A percentile compares a stretch with the other conserved stretches of the same genome.
These are phyloP conservation scores for Trematomus loennbergii DNA, from an alignment of 2,113 vertebrate species.

Conservation along the genomic window DNA sequence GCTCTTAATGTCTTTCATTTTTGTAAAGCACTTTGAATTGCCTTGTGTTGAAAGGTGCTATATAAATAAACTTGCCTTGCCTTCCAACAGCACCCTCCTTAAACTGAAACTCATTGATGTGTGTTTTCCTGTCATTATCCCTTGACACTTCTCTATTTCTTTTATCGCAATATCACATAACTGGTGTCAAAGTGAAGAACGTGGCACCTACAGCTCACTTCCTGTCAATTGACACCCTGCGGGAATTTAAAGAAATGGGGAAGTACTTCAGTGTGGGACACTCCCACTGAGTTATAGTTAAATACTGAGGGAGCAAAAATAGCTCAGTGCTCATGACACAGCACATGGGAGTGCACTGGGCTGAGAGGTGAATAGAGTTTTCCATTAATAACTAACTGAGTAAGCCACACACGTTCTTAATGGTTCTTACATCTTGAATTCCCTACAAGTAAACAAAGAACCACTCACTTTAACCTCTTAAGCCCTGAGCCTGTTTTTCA, in stretches of 20 bases:
- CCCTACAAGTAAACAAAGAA: not conserved
- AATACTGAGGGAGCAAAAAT: constrained; percentile 33
- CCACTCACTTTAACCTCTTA: no score
- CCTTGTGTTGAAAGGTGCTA: no score
- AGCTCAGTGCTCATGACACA: constrained; percentile 27
- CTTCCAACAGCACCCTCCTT: constrained; percentile 39
- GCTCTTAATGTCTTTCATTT: no score
- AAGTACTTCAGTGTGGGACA: constrained; percentile 12
- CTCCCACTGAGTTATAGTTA: constrained; percentile 24
- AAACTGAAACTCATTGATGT: constrained; percentile 32
- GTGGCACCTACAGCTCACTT: constrained; percentile 1
- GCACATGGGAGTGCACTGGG: not conserved
- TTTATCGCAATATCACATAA: constrained; percentile 35
- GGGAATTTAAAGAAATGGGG: constrained; percentile 13
- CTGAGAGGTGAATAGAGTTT: not conserved
- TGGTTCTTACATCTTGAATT: not conserved
- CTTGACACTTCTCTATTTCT: constrained; percentile 10
- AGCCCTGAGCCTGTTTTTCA: no score
- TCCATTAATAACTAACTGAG: not conserved
- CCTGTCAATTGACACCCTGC: constrained; percentile 36
- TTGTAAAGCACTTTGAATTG: no score
- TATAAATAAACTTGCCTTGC: not conserved
- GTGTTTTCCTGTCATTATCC: constrained; percentile 45
- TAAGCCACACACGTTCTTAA: not conserved
- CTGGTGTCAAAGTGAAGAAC: not conserved